Base-by-base conservation (phyloP, 35 echinoderm and acorn worm genomes). In the Hemicentrotus pulcherrimus region DNA sequence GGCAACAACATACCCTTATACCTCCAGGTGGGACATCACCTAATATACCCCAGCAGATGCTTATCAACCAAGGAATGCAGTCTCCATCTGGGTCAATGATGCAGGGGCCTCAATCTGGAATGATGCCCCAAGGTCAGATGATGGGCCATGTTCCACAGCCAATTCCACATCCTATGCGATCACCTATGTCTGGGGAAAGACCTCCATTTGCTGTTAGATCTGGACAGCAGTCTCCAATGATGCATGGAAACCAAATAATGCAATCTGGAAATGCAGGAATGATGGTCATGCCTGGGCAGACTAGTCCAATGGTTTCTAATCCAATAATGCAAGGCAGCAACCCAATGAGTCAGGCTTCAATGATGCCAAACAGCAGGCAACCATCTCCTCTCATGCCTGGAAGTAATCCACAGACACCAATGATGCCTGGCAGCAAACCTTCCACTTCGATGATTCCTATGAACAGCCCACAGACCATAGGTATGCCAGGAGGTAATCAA, bases 201-300 rank as follows among this genome's bases (percentile, higher is more conserved):
- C 94, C 95, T 90, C 96, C 96, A 15, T 92, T 61, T n/a, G 86
- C 92, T 92, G 94, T 97, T 88, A 88, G 70, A 85, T 61, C 96
- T 32, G 96, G 96, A 28, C 96, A 97, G 31, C 47, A 92, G 41
- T 97, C 96, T 55, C 96, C 96, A 32, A 97, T 97, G 94, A 91
- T 97, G 88, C 88, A 48, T 61, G 86, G 86, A 48, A 47, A 93
- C 46, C 91, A 93, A 47, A 93, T 93, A 11, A 93, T 93, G 91
- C 46, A 14, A 58, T 6, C 32, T 93, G 91, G 46, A 47, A 93
- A 93, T 93, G 32, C 18, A 58, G 46, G 46, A 31, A 31, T 93
- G 46, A 58, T 93, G 91, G 91, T 93, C 15, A 93, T 50, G 45
- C 91, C 46, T 95, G 94, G 86, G 41, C 96, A 91, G 24, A 70